Conservation (phyloP, 2,797 vertebrate species). For the Columba guinea region DNA sequence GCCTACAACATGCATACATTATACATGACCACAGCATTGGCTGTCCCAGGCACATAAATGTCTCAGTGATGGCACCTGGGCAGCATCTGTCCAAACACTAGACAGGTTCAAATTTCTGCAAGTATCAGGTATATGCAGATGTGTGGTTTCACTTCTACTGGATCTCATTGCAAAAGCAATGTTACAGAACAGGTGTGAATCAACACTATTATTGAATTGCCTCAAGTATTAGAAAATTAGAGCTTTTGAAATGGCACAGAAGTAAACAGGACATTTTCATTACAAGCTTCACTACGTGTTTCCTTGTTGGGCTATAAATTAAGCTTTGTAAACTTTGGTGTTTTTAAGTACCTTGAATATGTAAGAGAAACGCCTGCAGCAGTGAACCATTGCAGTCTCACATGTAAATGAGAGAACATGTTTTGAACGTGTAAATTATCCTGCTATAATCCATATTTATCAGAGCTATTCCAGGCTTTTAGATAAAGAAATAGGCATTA, state of each 20-base stretch:
- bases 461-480: background rate
- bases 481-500: constrained; percentile 11
- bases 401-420: constrained; percentile 14
- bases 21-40: accelerated
- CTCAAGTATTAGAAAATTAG: constrained; percentile 28
- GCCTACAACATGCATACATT: too few relatives aligned
- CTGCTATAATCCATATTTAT: constrained; percentile 57
- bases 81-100: background rate
- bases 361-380: background rate
- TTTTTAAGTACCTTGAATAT: background rate
- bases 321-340: constrained; percentile 3
- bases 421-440: constrained; percentile 42
- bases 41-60: background rate
- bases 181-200: constrained; percentile 21
- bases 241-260: background rate
- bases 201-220: constrained; percentile 9
- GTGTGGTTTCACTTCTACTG: background rate
- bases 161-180: background rate
- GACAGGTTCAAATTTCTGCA: background rate
- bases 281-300: background rate
- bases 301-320: background rate
- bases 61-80: background rate
- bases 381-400: background rate
- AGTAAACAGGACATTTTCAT: constrained; percentile 15
- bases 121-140: background rate